phyloP scores from a whole-genome alignment of 1,140 invertebrate species.

The Thereuonema tuberculata region DNA sequence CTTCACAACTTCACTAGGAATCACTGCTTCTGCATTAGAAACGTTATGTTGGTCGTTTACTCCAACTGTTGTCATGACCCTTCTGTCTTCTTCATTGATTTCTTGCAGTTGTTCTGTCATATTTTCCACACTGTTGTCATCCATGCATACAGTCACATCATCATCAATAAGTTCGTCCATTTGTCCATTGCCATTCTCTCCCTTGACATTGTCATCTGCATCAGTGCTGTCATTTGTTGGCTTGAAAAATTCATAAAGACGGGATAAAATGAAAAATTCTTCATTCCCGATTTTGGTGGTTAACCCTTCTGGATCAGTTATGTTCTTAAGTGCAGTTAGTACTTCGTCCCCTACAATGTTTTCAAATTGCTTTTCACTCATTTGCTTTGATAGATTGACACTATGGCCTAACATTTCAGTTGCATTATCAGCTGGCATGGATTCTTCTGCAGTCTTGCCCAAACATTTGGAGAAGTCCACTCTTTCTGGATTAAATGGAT shows the following conservation, averaged over 20 bases:
- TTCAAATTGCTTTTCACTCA: too few species aligned
- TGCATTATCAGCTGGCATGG: too few species aligned
- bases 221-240: background rate
- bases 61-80: too few species aligned
- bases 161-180: too few species aligned
- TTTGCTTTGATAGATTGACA: too few species aligned
- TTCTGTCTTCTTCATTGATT: too few species aligned
- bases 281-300: background rate
- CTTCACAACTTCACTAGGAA: background rate
- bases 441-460: background rate
- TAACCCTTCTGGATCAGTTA: background rate
- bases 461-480: slow-evolving; percentile 6
- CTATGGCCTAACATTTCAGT: background rate
- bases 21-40: background rate
- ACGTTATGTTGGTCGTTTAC: background rate
- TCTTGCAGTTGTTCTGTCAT: too few species aligned
- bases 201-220: too few species aligned
- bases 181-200: too few species aligned
- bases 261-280: background rate
- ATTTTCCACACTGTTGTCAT: background rate
- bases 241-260: too few species aligned
- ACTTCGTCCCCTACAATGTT: too few species aligned
- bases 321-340: too few species aligned
- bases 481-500: slow-evolving; percentile 4
- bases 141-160: background rate